Percentiles rank a stretch among this genome's conserved stretches.
phyloP scores from a whole-genome alignment of 2,888 invertebrate genomes.

The Drosophila conformis region DNA sequence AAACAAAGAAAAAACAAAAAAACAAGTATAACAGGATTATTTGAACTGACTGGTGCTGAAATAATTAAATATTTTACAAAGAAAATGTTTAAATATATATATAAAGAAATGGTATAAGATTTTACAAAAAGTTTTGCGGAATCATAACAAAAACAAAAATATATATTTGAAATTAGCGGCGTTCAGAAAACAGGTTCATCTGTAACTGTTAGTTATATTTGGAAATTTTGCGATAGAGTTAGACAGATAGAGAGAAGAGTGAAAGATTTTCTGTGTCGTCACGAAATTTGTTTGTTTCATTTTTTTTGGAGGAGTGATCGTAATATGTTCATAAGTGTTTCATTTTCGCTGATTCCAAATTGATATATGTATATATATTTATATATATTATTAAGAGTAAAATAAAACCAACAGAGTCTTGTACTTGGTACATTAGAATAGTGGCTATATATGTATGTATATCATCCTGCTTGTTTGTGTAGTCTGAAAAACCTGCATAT shows the following conservation, averaged over 20 bases:
- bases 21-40: slow-evolving; percentile 31
- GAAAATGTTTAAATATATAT: slow-evolving; percentile 39
- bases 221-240: slow-evolving; percentile 56
- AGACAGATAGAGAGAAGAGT: slow-evolving; percentile 67
- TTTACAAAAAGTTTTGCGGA: slow-evolving; percentile 70
- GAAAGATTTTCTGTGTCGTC: slow-evolving; percentile 69
- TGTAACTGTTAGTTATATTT: slow-evolving; percentile 55
- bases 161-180: slow-evolving; percentile 63
- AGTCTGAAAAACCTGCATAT: slow-evolving; percentile 72
- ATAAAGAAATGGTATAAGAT: slow-evolving; percentile 57
- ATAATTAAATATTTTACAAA: slow-evolving; percentile 64
- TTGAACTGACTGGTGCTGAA: slow-evolving; percentile 70
- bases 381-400: slow-evolving; percentile 26
- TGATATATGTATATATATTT: slow-evolving; percentile 18
- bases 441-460: slow-evolving; percentile 31
- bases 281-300: slow-evolving; percentile 49
- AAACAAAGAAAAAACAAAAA: slow-evolving; percentile 27
- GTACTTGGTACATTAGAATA: slow-evolving; percentile 29
- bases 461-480: slow-evolving; percentile 72
- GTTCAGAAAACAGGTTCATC: slow-evolving; percentile 59
- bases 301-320: slow-evolving; percentile 39
- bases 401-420: slow-evolving; percentile 27
- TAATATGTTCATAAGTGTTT: slow-evolving; percentile 34
- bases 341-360: slow-evolving; percentile 46
- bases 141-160: slow-evolving; percentile 46